Evolutionary conservation across 2,797 vertebrate genomes (phyloP).

Genomic region (Acipenser oxyrinchus): DNA sequence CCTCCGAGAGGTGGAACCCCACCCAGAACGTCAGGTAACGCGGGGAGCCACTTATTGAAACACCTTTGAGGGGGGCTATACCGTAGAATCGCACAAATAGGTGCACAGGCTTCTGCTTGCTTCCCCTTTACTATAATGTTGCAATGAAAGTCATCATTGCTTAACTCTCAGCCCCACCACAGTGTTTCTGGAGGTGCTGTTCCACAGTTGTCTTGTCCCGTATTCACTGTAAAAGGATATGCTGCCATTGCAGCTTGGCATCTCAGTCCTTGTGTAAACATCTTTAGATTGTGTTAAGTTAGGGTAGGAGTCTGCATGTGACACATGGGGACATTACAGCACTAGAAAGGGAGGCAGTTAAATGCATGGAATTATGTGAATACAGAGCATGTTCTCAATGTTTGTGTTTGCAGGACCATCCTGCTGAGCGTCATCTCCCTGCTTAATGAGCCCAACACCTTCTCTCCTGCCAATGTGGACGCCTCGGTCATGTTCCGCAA

Average conservation of each 20-base stretch:
- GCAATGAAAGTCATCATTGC: too few species aligned
- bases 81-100: not conserved
- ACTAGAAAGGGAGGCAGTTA: too few species aligned
- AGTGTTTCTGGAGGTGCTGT: not conserved
- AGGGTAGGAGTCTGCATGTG: constrained; percentile 9
- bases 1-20: constrained; percentile 96
- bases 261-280: not conserved
- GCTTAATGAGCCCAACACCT: constrained; percentile 98
- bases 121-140: too few species aligned
- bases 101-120: not conserved
- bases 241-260: not conserved
- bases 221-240: not conserved
- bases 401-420: constrained; percentile 72
- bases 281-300: not conserved
- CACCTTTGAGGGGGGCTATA: not conserved
- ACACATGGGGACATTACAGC: too few species aligned
- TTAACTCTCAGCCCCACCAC: too few species aligned
- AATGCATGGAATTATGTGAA: not conserved
- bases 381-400: constrained; percentile 8
- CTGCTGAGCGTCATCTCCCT: constrained; percentile 94
- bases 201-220: not conserved
- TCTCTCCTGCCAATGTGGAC: constrained; percentile 94
- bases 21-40: constrained; percentile 93
- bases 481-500: constrained; percentile 98
- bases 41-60: not conserved